Percentiles rank a stretch among this genome's conserved stretches.
Evolutionary conservation across 2,113 vertebrate species (phyloP).

Genomic region (Chlamydotis undulata): DNA sequence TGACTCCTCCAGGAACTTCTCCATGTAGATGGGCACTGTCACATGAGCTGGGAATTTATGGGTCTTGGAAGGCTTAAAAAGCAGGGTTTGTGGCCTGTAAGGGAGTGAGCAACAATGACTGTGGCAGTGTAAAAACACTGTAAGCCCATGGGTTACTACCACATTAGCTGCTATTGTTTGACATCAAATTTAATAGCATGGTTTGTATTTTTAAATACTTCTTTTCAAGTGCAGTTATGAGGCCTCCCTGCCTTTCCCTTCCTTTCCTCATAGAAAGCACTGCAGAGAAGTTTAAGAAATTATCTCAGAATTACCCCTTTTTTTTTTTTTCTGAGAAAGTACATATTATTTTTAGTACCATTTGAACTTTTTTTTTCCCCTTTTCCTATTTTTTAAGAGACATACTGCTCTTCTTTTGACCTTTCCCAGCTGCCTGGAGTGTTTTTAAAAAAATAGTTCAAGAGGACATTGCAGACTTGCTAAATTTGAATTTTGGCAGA

Average conservation of each 20-base stretch:
- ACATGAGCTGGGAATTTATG: background rate
- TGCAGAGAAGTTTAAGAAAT: conserved; percentile 59
- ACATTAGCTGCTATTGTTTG: background rate
- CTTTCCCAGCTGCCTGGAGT: conserved; percentile 62
- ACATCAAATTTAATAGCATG: background rate
- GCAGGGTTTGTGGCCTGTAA: background rate
- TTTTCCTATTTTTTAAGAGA: conserved; percentile 61
- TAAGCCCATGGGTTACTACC: background rate
- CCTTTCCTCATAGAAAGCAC: background rate
- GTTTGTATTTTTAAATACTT: conserved; percentile 36
- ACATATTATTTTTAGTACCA: conserved; percentile 45
- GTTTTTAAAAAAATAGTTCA: conserved; percentile 70
- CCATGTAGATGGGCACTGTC: background rate
- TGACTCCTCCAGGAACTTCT: background rate
- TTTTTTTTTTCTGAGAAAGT: conserved; percentile 45
- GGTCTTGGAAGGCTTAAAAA: background rate
- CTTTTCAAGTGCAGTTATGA: background rate
- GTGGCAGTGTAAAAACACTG: background rate
- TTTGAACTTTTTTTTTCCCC: conserved; percentile 48
- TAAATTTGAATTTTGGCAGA: conserved; percentile 78
- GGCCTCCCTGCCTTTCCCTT: background rate
- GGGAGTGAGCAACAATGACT: background rate
- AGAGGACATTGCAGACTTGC: conserved; percentile 69
- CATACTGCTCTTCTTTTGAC: conserved; percentile 49
- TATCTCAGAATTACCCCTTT: conserved; percentile 22